Base-by-base conservation (phyloP, 2,888 invertebrate genomes). In the Hemicrepidius hirtus region DNA sequence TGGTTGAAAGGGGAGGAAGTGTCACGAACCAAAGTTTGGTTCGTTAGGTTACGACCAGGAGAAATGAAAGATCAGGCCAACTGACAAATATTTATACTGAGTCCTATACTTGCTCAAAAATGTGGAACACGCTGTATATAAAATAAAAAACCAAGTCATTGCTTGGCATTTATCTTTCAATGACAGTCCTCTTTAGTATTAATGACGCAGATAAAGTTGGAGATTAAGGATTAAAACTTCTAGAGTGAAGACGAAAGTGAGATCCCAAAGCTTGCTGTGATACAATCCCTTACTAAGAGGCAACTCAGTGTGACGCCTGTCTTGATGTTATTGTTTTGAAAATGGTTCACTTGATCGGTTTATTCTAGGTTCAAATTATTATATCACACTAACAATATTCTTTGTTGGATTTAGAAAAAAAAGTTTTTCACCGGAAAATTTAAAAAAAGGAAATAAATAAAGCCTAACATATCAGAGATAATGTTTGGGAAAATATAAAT, bases 271-370 rank as follows among this genome's bases (percentile, higher is more conserved):
- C 18, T 40, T 65, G 50, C 18, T 53, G 35, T 40, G 65, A 53
- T 53, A 46, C 20, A 24, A 46, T 24, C 32, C 50, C 50, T 64
- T 49, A 35, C 24, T 50, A 16, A 50, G 64, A 64, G 49, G 49
- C 49, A 64, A 64, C 50, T 46, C 32, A 10, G 46, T 46, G 63
- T 63, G 64, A 49, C 50, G 50, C 28, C 64, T 64, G 37, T 64
- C 64, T 46, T 32, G 35, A 28, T 24, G 5, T 12, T 18, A 28
- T 46, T 50, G 20, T 20, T n/a, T 28, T 28, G 12, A n/a, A n/a
- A 53, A n/a, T 28, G 6, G 20, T 13, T 13, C 3, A 5, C 18
- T 46, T 46, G 46, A 16, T 10, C 6, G 46, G 18, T 24, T 28
- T 10, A 6, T 13, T 53, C 35, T 2, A 32, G 49, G 12, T 20